A percentile compares a stretch with the other conserved stretches of the same genome.
phyloP scores from a whole-genome alignment of 2,888 invertebrate genomes.

The Linyphia triangularis region DNA sequence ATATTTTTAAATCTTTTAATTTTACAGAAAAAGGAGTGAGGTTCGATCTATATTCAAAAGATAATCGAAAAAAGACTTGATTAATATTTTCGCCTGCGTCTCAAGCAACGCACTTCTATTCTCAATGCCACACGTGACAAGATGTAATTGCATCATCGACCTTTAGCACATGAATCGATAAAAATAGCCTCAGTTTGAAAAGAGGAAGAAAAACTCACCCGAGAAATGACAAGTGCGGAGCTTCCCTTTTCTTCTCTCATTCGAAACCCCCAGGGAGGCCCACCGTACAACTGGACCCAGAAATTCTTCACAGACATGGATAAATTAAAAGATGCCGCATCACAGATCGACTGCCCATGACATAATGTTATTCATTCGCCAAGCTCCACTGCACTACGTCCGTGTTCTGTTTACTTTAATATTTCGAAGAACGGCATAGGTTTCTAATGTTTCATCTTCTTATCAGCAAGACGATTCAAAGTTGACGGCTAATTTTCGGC shows the following conservation, averaged over 20 bases:
- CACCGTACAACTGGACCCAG: constrained; percentile 77
- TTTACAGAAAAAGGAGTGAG: too few relatives aligned
- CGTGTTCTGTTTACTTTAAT: constrained; percentile 14
- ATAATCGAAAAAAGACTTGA: neutral
- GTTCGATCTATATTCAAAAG: too few relatives aligned
- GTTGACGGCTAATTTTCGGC: constrained; percentile 25
- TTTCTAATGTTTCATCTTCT: neutral
- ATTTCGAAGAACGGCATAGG: neutral
- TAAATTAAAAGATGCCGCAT: constrained; percentile 35
- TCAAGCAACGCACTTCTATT: neutral
- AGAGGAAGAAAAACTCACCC: constrained; percentile 85
- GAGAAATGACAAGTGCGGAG: constrained; percentile 92
- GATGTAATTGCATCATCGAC: constrained; percentile 49
- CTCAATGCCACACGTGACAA: constrained; percentile 56
- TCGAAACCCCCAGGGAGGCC: constrained; percentile 91
- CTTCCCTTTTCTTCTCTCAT: constrained; percentile 95
- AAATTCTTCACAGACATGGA: constrained; percentile 84
- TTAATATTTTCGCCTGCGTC: neutral
- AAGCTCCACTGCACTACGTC: neutral
- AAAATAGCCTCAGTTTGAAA: neutral
- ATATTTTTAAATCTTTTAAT: too few relatives aligned
- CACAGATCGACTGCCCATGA: constrained; percentile 39
- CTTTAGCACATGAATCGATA: neutral
- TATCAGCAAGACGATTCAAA: constrained; percentile 15
- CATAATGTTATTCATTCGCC: constrained; percentile 13